Conservation (phyloP, 1,140 invertebrate genomes). For the Paralvinella palmiformis region DNA sequence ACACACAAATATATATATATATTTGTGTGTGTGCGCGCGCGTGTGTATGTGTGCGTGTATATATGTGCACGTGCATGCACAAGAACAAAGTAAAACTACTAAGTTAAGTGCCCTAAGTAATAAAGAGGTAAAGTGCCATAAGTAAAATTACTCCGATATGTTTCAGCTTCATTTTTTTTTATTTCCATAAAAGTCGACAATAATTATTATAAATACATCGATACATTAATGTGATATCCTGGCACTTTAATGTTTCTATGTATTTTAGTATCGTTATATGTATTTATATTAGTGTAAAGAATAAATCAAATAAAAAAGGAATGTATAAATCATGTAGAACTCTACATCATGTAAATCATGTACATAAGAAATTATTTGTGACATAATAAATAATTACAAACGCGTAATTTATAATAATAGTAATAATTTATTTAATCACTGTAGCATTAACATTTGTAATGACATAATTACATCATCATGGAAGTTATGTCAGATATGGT, state of each 20-base stretch:
- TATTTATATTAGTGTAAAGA: too few species aligned
- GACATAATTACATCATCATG: constrained; percentile 49
- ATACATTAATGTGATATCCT: background rate
- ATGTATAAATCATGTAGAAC: background rate
- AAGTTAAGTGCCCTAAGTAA: background rate
- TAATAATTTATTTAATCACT: background rate
- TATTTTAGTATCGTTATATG: too few species aligned
- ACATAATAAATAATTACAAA: background rate
- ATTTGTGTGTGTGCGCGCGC: background rate
- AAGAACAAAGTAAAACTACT: background rate
- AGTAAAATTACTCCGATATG: background rate
- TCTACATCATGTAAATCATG: background rate
- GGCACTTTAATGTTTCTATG: background rate
- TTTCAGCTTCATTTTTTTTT: background rate
- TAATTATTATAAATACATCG: constrained; percentile 54
- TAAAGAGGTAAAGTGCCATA: background rate
- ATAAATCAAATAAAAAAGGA: too few species aligned
- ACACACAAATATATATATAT: background rate
- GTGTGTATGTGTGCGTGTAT: background rate
- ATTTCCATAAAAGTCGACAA: constrained; percentile 22
- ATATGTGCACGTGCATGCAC: background rate
- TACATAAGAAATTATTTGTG: background rate
- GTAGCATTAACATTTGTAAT: background rate
- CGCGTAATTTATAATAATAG: background rate
- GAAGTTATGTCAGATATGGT: too few species aligned